Percentiles rank a stretch among this genome's conserved stretches.
phyloP scores from a whole-genome alignment of 2,888 invertebrate species.

The Chrysolina haemoptera region DNA sequence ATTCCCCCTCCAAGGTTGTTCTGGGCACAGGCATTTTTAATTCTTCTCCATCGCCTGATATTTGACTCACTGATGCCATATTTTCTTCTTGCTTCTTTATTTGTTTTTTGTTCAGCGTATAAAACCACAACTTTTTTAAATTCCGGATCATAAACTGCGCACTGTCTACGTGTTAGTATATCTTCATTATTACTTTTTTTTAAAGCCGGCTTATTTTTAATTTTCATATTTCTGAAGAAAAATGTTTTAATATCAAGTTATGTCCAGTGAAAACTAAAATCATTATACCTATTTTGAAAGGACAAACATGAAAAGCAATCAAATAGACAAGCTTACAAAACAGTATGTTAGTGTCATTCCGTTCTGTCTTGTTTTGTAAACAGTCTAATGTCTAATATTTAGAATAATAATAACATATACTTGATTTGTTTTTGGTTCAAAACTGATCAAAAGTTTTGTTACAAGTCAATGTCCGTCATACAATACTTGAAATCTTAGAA shows the following conservation, averaged over 20 bases:
- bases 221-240: constrained; percentile 26
- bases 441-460: too few relatives aligned
- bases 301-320: background rate
- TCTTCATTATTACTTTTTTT: constrained; percentile 33
- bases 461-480: too few relatives aligned
- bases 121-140: constrained; percentile 63
- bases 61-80: constrained; percentile 64
- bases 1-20: constrained; percentile 29
- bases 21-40: constrained; percentile 53
- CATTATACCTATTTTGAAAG: background rate
- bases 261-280: constrained; percentile 29
- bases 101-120: constrained; percentile 63
- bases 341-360: too few relatives aligned
- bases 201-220: constrained; percentile 30
- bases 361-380: too few relatives aligned
- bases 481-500: too few relatives aligned
- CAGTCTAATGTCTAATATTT: too few relatives aligned
- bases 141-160: constrained; percentile 56
- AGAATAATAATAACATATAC: too few relatives aligned
- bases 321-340: background rate
- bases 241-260: background rate
- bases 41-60: constrained; percentile 62
- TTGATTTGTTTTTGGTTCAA: too few relatives aligned
- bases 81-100: constrained; percentile 58
- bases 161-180: constrained; percentile 36